Evolutionary conservation across 2,113 vertebrate species (phyloP).

Genomic region (Saccopteryx leptura): DNA sequence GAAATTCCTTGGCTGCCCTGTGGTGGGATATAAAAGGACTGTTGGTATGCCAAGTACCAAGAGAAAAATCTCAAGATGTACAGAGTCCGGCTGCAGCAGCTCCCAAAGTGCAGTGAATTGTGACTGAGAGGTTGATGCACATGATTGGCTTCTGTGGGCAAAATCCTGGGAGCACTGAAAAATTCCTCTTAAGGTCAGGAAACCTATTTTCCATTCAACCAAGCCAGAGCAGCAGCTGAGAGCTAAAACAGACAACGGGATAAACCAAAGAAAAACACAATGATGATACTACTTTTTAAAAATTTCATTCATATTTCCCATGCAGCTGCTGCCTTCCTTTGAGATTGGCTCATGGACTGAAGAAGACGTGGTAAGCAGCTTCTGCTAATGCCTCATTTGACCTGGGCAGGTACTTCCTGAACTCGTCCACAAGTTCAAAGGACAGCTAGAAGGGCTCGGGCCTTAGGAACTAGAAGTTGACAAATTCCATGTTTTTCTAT

Average conservation of each 20-base stretch:
- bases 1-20: background rate
- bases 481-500: conserved; percentile 7
- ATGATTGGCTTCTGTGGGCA: background rate
- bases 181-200: background rate
- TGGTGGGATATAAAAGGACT: background rate
- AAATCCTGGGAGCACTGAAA: background rate
- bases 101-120: background rate
- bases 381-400: background rate
- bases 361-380: conserved; percentile 96
- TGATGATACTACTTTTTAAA: conserved; percentile 79
- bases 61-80: background rate
- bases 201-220: background rate
- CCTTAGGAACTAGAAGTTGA: conserved; percentile 15
- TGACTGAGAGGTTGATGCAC: background rate
- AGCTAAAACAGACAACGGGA: conserved; percentile 55
- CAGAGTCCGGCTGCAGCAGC: background rate
- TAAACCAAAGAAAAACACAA: conserved; percentile 64
- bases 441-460: background rate
- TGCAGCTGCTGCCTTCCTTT: conserved; percentile 96
- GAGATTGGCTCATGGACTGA: conserved; percentile 97
- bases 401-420: conserved; percentile 28
- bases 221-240: background rate
- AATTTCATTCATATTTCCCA: conserved; percentile 87
- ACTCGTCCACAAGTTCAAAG: background rate
- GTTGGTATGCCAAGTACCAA: background rate